Percentiles rank a stretch among this genome's conserved stretches.
These are phyloP conservation scores for Melanaphis sacchari DNA, from an alignment of 1,140 invertebrate genomes.

Conservation along the genomic window DNA sequence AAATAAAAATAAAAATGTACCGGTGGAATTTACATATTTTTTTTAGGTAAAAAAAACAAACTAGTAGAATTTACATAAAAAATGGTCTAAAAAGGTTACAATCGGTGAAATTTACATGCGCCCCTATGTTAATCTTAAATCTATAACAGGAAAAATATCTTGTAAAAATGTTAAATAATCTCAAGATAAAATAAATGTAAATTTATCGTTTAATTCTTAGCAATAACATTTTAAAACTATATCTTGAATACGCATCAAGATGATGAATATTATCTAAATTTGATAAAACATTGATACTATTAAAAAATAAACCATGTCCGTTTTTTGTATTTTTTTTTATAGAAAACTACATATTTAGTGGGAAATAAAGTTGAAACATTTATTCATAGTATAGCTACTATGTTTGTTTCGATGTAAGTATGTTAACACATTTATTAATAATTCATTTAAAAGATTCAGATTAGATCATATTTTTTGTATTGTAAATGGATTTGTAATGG, in stretches of 20 bases:
- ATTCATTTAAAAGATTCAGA: not conserved
- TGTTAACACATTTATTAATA: not conserved
- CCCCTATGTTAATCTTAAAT: not conserved
- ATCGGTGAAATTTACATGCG: too few relatives aligned
- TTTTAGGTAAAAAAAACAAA: too few relatives aligned
- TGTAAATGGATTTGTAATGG: not conserved
- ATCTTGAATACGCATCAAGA: not conserved
- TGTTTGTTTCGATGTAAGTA: slow-evolving; percentile 50
- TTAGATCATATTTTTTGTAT: not conserved
- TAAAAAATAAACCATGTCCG: not conserved
- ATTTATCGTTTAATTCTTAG: not conserved
- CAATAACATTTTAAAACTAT: not conserved
- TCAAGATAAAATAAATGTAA: not conserved
- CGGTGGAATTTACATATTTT: too few relatives aligned
- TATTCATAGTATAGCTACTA: slow-evolving; percentile 44
- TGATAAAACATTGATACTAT: not conserved
- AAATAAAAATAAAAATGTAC: too few relatives aligned
- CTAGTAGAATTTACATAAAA: too few relatives aligned
- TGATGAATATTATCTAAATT: not conserved
- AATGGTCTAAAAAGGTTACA: too few relatives aligned
- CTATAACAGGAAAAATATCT: not conserved
- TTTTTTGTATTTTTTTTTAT: not conserved
- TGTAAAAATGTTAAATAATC: not conserved
- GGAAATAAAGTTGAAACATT: slow-evolving; percentile 22
- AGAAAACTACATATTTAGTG: slow-evolving; percentile 14